Evolutionary conservation across 53 echinoderm and acorn worm genomes (phyloP).

Genomic region (Antedon mediterranea): DNA sequence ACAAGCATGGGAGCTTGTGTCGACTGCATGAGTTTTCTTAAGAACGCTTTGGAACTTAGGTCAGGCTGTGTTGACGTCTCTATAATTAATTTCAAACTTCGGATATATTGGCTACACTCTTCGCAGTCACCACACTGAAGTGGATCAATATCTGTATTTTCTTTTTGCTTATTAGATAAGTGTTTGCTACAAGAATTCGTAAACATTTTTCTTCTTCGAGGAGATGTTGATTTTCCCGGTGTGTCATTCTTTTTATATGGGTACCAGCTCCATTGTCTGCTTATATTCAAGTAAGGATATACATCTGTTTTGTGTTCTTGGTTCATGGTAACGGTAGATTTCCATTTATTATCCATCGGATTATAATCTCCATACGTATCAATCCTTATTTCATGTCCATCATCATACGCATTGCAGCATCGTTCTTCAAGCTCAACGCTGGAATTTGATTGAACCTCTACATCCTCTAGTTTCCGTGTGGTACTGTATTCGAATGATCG

Average conservation of each 20-base stretch:
- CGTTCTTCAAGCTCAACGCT: too few species aligned
- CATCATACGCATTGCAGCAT: too few species aligned
- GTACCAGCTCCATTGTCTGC: not conserved
- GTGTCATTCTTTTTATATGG: not conserved
- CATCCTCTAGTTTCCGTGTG: not conserved
- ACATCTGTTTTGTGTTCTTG: too few species aligned
- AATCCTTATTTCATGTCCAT: not conserved
- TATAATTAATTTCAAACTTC: not conserved
- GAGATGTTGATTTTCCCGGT: not conserved
- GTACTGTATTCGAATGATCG: not conserved
- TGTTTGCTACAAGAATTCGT: not conserved
- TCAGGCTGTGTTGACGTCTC: not conserved
- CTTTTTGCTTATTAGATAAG: not conserved
- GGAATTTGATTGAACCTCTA: not conserved
- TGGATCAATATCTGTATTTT: not conserved
- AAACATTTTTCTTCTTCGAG: not conserved
- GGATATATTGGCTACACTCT: not conserved
- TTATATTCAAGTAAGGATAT: not conserved
- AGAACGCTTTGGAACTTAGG: not conserved
- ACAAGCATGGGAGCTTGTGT: not conserved
- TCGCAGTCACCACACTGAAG: not conserved
- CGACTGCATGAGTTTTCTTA: not conserved
- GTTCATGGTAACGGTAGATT: too few species aligned
- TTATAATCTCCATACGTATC: not conserved
- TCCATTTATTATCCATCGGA: not conserved